Evolutionary conservation across 2,888 invertebrate species (phyloP), one percentile per base, ranked within the genome.

Genomic region (Theodoxus fluviatilis): DNA sequence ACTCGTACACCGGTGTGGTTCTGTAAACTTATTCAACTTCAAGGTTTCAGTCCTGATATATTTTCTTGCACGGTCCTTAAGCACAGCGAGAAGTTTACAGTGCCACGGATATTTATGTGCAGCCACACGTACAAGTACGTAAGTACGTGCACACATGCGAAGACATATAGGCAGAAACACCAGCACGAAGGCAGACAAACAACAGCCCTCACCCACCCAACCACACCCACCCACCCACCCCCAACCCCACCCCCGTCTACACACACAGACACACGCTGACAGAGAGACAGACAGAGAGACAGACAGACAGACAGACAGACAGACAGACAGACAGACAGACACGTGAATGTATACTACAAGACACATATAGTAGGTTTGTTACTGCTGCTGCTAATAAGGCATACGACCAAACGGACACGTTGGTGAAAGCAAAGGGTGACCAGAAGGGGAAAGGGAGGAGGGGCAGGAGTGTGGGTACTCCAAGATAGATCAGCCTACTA

Each of bases 231-330:
- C 47, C 49, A 4, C 49, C 25, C 49, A 2, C 67, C 31, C 67
- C 15, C 52, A 49, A 31, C 15, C 67, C 22, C 35, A 15, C 37
- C 22, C 64, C 3, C 38, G n/a, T 38, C 4, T 25, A 64, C 64
- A n/a, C 64, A 67, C 67, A 55, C 68, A 59, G 22, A 38, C 68
- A 68, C 59, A 57, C 68, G 59, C 57, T 38, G 57, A 68, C 68
- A 57, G 57, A 68, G 37, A 57, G 57, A 68, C 68, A 57, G 57
- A 68, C 57, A 68, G 57, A 57, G 38, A 68, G 57, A 57, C 68
- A 68, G 37, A 38, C 68, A 68, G 57, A 57, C 68, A 68, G 37
- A 37, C 68, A 68, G 57, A 37, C 68, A 68, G 37, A 59, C 68
- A 38, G 38, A 68, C 68, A 57, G 38, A 68, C 68, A 57, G 35